These are phyloP conservation scores for Euplexia lucipara DNA, from an alignment of 2,888 invertebrate species.

Conservation along the genomic window DNA sequence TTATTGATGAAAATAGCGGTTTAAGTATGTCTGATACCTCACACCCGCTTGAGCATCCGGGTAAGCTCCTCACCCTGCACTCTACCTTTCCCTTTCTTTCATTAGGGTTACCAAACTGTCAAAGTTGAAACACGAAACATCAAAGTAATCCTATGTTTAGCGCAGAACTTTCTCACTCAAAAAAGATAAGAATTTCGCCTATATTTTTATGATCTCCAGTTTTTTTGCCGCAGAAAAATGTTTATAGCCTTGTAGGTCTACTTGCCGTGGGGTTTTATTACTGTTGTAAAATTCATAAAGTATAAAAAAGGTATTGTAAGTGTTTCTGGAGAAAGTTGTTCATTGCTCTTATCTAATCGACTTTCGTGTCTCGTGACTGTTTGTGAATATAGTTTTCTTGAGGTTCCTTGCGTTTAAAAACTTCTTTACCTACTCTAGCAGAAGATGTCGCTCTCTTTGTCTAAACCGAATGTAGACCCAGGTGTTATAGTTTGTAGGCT, in stretches of 20 bases:
- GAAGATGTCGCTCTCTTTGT: too few species aligned
- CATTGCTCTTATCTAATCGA: slow-evolving; percentile 48
- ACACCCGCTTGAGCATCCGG: neutral
- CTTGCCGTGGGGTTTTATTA: slow-evolving; percentile 52
- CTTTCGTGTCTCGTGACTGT: slow-evolving; percentile 25
- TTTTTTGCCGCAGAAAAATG: slow-evolving; percentile 44
- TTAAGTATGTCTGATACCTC: neutral
- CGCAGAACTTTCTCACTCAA: slow-evolving; percentile 44
- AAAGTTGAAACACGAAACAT: slow-evolving; percentile 56
- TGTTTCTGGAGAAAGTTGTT: slow-evolving; percentile 48
- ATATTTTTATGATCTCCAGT: slow-evolving; percentile 50
- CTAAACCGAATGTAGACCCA: too few species aligned
- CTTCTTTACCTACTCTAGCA: too few species aligned
- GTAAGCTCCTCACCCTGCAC: neutral
- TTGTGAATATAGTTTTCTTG: slow-evolving; percentile 31
- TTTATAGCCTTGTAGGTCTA: slow-evolving; percentile 49
- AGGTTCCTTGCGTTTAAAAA: too few species aligned
- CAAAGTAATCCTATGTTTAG: slow-evolving; percentile 52
- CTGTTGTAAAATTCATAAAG: slow-evolving; percentile 58
- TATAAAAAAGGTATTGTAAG: slow-evolving; percentile 45
- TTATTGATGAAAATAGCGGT: neutral
- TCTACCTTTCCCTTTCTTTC: slow-evolving; percentile 42
- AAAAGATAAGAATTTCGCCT: slow-evolving; percentile 48
- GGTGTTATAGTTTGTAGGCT: too few species aligned
- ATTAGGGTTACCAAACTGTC: slow-evolving; percentile 65